phyloP scores from a whole-genome alignment of 2,888 invertebrate species.

The Chirona hameri region DNA sequence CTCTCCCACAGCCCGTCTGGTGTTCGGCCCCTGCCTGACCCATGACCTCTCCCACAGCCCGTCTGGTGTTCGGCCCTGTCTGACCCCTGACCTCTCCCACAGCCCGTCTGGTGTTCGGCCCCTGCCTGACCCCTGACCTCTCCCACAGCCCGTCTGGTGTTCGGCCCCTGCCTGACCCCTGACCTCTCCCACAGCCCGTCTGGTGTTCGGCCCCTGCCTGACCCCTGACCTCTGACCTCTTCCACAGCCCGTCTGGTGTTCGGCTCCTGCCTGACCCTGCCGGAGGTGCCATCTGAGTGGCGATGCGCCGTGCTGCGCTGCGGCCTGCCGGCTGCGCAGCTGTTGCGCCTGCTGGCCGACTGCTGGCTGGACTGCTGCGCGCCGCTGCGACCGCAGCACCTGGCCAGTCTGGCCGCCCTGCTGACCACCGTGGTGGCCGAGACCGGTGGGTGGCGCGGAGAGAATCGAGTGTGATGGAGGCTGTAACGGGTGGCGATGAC shows the following conservation, averaged over 20 bases:
- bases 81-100: no score
- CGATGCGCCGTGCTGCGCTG: not conserved
- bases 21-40: no score
- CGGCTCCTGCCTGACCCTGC: not conserved
- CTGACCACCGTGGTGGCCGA: not conserved
- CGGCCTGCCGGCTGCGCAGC: not conserved
- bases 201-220: no score
- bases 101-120: no score
- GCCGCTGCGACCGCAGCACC: not conserved
- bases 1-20: no score
- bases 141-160: no score
- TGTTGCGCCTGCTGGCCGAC: not conserved
- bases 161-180: no score
- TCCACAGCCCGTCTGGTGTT: not conserved
- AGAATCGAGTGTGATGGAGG: no score
- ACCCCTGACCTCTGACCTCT: not conserved
- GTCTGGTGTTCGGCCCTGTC: not conserved
- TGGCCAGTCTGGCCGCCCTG: not conserved
- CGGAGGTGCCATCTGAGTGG: not conserved
- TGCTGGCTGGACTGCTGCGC: not conserved
- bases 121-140: no score
- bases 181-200: no score
- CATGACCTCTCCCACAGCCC: no score
- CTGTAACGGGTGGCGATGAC: no score
- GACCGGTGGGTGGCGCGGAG: not conserved